Conservation (phyloP, 37 sponge, comb jelly and placozoan species). For the Ianthella basta region DNA sequence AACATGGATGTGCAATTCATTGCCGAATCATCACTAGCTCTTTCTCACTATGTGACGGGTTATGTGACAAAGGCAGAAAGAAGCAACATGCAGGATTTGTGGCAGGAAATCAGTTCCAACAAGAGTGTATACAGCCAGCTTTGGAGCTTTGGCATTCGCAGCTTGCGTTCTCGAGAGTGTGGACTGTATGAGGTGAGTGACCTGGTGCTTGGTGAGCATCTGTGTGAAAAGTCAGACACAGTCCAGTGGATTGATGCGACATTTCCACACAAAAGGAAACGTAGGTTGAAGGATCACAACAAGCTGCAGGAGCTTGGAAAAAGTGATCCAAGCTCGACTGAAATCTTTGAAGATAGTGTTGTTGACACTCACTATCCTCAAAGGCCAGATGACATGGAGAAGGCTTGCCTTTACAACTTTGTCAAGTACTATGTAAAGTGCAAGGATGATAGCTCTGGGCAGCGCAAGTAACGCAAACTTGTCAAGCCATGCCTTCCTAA, state of each 20-base stretch:
- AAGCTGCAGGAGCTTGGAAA: conserved; percentile 38
- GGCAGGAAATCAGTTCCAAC: conserved; percentile 41
- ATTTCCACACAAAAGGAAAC: conserved; percentile 42
- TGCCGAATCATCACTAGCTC: conserved; percentile 50
- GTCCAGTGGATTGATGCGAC: conserved; percentile 51
- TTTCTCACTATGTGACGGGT: conserved; percentile 57
- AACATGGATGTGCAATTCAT: conserved; percentile 61
- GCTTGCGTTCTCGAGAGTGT: conserved; percentile 41
- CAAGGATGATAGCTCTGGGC: conserved; percentile 4
- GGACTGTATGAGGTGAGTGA: conserved; percentile 62
- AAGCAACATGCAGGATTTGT: conserved; percentile 57
- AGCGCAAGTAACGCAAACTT: conserved; percentile 23
- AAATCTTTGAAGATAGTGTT: conserved; percentile 43
- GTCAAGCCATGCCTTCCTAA: conserved; percentile 25
- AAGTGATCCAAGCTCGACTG: conserved; percentile 25
- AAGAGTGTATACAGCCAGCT: conserved; percentile 32
- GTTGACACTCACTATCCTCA: conserved; percentile 41
- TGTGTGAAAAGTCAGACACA: conserved; percentile 44
- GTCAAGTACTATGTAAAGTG: neutral
- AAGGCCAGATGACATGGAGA: conserved; percentile 48
- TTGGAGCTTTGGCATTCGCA: conserved; percentile 44
- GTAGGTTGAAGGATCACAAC: conserved; percentile 31
- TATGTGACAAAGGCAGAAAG: conserved; percentile 70
- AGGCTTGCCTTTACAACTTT: conserved; percentile 50
- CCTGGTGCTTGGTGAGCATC: conserved; percentile 54